These are phyloP conservation scores for Cheilosia variabilis DNA, from an alignment of 2,888 invertebrate species.

Conservation along the genomic window DNA sequence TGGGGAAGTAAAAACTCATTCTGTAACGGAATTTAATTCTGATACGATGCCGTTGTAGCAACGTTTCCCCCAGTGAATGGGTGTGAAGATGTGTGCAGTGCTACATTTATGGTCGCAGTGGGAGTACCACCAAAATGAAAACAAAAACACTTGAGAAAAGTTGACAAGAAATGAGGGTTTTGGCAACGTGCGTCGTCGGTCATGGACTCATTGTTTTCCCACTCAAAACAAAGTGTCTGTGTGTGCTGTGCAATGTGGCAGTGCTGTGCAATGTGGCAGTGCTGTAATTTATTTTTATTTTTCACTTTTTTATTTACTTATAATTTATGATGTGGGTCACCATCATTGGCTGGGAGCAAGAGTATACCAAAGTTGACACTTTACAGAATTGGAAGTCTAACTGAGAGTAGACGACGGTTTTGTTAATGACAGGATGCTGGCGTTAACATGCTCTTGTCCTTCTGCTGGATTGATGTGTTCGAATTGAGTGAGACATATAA, in stretches of 20 bases:
- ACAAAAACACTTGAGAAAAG: background rate
- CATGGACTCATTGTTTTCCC: conserved; percentile 7
- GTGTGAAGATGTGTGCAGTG: background rate
- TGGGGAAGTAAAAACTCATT: background rate
- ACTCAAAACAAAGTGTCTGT: conserved; percentile 11
- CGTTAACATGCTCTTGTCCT: background rate
- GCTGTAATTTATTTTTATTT: background rate
- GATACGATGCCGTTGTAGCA: background rate
- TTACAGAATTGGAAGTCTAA: background rate
- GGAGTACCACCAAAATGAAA: background rate
- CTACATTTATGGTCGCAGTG: background rate
- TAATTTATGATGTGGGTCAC: conserved; percentile 41
- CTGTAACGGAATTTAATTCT: conserved; percentile 1
- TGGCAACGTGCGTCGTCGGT: background rate
- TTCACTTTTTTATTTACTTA: background rate
- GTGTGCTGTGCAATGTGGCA: background rate
- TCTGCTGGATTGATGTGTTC: background rate
- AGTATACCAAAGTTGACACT: background rate
- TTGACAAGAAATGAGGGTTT: conserved; percentile 3
- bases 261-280: background rate
- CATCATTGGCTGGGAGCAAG: conserved; percentile 5
- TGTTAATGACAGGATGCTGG: background rate
- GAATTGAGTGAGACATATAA: background rate
- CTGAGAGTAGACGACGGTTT: background rate
- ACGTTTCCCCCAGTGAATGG: background rate